Evolutionary conservation across 2,888 invertebrate genomes (phyloP).

Genomic region (Dicyrtomina minuta): DNA sequence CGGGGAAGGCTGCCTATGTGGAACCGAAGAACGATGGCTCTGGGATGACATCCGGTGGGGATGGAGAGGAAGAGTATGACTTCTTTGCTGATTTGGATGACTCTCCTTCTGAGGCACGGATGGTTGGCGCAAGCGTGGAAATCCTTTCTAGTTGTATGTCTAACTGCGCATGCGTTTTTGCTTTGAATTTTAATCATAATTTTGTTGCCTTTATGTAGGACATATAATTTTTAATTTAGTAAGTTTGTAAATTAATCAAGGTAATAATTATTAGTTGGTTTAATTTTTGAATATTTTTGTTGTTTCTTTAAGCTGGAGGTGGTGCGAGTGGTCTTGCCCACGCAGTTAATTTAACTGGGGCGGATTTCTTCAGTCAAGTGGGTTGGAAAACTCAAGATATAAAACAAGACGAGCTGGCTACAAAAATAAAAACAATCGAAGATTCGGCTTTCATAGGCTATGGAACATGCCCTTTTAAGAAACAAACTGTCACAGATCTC

Average conservation of each 20-base stretch:
- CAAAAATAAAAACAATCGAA: background rate
- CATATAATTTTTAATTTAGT: no score
- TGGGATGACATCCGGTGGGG: background rate
- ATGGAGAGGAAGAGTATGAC: background rate
- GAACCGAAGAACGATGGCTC: background rate
- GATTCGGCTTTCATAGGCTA: background rate
- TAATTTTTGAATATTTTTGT: no score
- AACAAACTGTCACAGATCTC: background rate
- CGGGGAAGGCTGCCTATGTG: background rate
- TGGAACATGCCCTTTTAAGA: background rate
- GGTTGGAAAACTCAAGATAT: constrained; percentile 20
- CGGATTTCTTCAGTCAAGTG: constrained; percentile 2
- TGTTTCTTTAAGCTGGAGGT: background rate
- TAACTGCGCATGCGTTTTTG: background rate
- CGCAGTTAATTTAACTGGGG: background rate
- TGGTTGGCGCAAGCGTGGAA: background rate
- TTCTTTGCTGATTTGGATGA: constrained; percentile 12
- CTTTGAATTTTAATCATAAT: no score
- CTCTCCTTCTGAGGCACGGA: background rate
- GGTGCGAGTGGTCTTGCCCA: background rate
- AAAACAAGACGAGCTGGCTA: background rate
- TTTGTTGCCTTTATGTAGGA: no score
- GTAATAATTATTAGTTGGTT: no score
- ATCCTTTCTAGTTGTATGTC: background rate
- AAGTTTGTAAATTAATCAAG: background rate